Evolutionary conservation across 2,888 invertebrate species (phyloP), one percentile per base, ranked within the genome.

Genomic region (Chironomus tentans): DNA sequence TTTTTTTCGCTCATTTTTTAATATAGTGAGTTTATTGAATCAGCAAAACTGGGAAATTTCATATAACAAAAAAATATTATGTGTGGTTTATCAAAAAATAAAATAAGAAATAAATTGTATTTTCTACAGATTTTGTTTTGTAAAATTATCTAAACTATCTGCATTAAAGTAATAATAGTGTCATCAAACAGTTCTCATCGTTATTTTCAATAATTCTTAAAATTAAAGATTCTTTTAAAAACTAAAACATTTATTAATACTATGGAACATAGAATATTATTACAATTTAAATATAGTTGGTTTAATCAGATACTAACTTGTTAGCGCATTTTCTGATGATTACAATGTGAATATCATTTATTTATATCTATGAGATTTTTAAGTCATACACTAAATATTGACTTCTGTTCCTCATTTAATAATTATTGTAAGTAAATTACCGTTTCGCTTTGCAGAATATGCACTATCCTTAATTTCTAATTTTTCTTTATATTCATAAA

Each of bases 141-240:
- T 50, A 56, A 56, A 56, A 56, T 18, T 56, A 56, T 15, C 7
- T 56, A 56, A 56, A 38, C 38, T 38, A 38, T 38, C 38, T 38
- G 38, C 38, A 38, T 38, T 38, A 2, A 38, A 10, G 38, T 38
- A 38, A 38, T 38, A 38, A 18, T 56, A 56, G 56, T 56, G 56
- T 56, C 18, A 13, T 70, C 46, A 46, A 46, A 70, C 46, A 70
- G 48, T 70, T 70, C 70, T 70, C 70, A 70, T 70, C 70, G 70
- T 47, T 47, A 50, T n/a, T n/a, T n/a, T n/a, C 3, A 48, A 48
- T 50, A n/a, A 12, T 56, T 56, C 18, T 56, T 56, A 50, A 38
- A 38, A 38, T 38, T 38, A 38, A 38, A 38, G 38, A 38, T 38
- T 38, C 38, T 4, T 15, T 50, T 50, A 50, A 56, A 56, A 15